Conservation (phyloP, 2,797 vertebrate genomes). For the Argya squamiceps region DNA sequence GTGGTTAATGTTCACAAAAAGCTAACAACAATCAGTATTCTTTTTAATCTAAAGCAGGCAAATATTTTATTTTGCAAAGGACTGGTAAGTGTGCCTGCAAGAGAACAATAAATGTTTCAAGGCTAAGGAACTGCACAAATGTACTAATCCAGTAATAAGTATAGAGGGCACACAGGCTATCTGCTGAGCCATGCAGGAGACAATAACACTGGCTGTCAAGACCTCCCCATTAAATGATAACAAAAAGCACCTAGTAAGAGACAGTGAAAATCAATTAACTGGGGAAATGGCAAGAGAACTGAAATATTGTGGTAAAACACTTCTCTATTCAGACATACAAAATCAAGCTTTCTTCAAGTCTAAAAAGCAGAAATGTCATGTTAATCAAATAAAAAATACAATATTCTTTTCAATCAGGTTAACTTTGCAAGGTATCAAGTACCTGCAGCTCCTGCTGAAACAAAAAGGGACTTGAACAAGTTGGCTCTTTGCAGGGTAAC, state of each 20-base stretch:
- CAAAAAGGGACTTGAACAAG: not conserved
- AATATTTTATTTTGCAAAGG: not conserved
- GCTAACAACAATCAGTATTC: not conserved
- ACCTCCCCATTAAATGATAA: not conserved
- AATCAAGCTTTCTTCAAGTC: not conserved
- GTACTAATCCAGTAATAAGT: not conserved
- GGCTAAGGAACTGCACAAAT: not conserved
- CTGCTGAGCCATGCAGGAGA: conserved; percentile 3
- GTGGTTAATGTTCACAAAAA: not conserved
- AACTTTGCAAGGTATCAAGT: not conserved
- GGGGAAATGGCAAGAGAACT: not conserved
- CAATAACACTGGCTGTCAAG: conserved; percentile 18
- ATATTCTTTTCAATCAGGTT: not conserved
- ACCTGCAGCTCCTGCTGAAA: not conserved
- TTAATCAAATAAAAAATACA: not conserved
- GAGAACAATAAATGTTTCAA: not conserved
- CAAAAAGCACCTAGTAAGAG: conserved; percentile 7
- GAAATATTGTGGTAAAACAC: not conserved
- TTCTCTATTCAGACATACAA: not conserved
- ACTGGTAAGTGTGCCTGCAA: not conserved
- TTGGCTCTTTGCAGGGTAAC: not conserved
- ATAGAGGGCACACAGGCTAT: not conserved
- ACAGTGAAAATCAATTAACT: conserved; percentile 20
- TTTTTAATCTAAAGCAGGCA: not conserved
- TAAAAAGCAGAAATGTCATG: not conserved